A percentile compares a stretch with the other conserved stretches of the same genome.
phyloP scores from a whole-genome alignment of 92 coral and sea anemone genomes.

The Chrysogorgia sp. region DNA sequence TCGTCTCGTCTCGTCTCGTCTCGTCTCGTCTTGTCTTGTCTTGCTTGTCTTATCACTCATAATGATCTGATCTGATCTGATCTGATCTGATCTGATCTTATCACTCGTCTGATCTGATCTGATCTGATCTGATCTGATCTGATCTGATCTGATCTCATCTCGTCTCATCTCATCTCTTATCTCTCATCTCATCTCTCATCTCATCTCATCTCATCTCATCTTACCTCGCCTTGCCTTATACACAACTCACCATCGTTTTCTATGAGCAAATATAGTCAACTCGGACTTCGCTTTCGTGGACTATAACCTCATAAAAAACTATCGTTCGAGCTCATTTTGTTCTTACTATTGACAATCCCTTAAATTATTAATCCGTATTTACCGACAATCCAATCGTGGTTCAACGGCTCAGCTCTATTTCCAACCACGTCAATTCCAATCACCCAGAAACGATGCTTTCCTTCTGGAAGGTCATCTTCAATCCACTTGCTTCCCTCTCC shows the following conservation, averaged over 20 bases:
- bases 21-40: too few species aligned
- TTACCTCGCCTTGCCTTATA: neutral
- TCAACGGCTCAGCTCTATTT: constrained; percentile 20
- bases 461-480: constrained; percentile 20
- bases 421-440: constrained; percentile 12
- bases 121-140: too few species aligned
- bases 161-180: neutral
- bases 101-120: too few species aligned
- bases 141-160: neutral
- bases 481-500: constrained; percentile 4
- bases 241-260: too few species aligned
- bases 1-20: too few species aligned
- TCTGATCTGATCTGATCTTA: neutral
- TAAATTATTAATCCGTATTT: neutral
- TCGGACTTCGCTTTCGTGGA: too few species aligned
- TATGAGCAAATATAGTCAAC: too few species aligned
- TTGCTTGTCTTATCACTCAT: too few species aligned
- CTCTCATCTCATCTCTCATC: too few species aligned
- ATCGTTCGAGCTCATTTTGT: too few species aligned
- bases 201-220: neutral
- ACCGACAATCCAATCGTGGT: constrained; percentile 45
- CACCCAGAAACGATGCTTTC: constrained; percentile 43
- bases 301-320: too few species aligned
- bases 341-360: too few species aligned
- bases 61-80: neutral